Conservation (phyloP, 2,113 vertebrate genomes). For the Apaloderma vittatum region DNA sequence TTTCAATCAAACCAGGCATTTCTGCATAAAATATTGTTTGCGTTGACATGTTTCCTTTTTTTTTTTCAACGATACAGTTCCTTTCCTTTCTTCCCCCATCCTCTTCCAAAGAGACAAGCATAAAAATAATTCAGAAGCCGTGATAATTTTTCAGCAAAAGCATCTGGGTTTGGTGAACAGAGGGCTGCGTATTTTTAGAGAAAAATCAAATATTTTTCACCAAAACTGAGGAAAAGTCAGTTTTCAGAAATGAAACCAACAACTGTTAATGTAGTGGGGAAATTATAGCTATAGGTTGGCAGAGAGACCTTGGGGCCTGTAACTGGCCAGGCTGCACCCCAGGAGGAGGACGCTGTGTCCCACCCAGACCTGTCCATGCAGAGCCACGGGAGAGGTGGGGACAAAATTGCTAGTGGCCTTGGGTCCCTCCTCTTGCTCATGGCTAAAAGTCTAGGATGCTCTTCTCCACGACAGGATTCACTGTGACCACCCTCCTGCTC, state of each 20-base stretch:
- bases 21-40: slow-evolving; percentile 53
- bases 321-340: not conserved
- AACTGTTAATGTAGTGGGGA: not conserved
- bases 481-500: not conserved
- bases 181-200: slow-evolving; percentile 5
- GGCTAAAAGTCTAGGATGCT: not conserved
- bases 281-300: not conserved
- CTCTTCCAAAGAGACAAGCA: slow-evolving; percentile 35
- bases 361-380: not conserved
- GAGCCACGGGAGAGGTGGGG: accelerated
- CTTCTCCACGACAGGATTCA: accelerated
- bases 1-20: slow-evolving; percentile 47
- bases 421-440: accelerated
- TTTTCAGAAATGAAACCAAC: not conserved
- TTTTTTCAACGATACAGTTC: not conserved
- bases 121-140: slow-evolving; percentile 48
- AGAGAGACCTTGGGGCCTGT: not conserved
- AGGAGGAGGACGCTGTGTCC: not conserved
- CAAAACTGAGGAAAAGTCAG: not conserved
- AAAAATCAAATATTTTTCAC: slow-evolving; percentile 17
- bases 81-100: slow-evolving; percentile 18
- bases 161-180: slow-evolving; percentile 12
- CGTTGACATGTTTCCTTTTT: slow-evolving; percentile 14
- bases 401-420: not conserved
- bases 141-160: slow-evolving; percentile 56